phyloP scores from a whole-genome alignment of 2,888 invertebrate species.

The Calameuta pallipes region DNA sequence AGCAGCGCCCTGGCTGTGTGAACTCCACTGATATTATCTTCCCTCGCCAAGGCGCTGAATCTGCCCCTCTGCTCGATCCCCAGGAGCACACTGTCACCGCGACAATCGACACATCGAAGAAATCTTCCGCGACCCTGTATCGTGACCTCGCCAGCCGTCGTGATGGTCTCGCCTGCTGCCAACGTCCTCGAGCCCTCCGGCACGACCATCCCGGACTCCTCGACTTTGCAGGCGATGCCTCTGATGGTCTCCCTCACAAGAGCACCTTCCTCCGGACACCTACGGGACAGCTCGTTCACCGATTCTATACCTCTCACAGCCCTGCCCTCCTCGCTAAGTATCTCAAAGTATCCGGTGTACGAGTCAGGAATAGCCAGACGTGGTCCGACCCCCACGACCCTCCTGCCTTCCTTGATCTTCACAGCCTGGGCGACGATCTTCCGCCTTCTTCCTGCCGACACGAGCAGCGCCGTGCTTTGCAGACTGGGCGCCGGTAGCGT shows the following conservation, averaged over 20 bases:
- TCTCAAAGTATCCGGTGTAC: conserved; percentile 92
- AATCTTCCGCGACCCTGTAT: conserved; percentile 79
- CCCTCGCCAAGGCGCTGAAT: conserved; percentile 92
- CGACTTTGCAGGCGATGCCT: conserved; percentile 69
- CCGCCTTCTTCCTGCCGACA: conserved; percentile 86
- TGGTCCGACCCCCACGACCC: conserved; percentile 83
- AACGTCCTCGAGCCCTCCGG: conserved; percentile 80
- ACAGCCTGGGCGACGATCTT: conserved; percentile 90
- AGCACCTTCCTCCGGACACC: conserved; percentile 80
- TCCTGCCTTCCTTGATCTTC: conserved; percentile 88
- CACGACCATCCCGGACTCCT: conserved; percentile 69
- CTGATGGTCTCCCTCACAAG: conserved; percentile 83
- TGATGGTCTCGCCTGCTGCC: conserved; percentile 85
- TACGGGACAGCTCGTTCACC: conserved; percentile 83
- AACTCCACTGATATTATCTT: conserved; percentile 94
- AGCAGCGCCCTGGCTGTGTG: conserved; percentile 90
- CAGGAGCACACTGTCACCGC: conserved; percentile 85
- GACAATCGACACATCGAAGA: conserved; percentile 86
- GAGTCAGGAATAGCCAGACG: conserved; percentile 90
- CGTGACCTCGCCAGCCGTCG: conserved; percentile 79
- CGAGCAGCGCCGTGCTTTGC: conserved; percentile 86
- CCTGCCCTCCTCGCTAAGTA: conserved; percentile 93
- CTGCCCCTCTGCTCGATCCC: conserved; percentile 89
- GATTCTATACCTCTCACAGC: conserved; percentile 91
- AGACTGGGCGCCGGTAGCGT: conserved; percentile 87